phyloP scores from a whole-genome alignment of 2,113 vertebrate genomes.

The Pampusana beccarii region DNA sequence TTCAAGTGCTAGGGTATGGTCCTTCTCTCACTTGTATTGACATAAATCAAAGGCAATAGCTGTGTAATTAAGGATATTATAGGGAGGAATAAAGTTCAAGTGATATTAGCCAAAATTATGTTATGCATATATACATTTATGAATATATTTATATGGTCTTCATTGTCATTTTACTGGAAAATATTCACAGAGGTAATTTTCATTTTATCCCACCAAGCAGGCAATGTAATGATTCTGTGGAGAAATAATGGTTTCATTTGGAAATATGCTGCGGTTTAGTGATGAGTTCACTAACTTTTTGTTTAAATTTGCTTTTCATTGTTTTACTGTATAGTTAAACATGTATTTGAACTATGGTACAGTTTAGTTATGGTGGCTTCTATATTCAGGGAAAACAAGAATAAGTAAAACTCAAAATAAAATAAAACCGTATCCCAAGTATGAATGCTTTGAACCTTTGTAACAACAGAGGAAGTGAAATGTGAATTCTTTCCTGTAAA shows the following conservation, averaged over 20 bases:
- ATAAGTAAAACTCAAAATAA: slow-evolving; percentile 23
- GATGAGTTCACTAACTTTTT: neutral
- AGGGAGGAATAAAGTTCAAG: neutral
- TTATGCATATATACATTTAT: neutral
- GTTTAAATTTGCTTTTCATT: slow-evolving; percentile 16
- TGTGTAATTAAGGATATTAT: neutral
- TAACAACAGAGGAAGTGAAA: slow-evolving; percentile 38
- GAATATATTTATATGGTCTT: neutral
- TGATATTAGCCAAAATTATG: neutral
- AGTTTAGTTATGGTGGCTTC: neutral
- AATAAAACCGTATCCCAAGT: slow-evolving; percentile 39
- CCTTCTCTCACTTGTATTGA: neutral
- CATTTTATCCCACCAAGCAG: neutral
- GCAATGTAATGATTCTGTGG: neutral
- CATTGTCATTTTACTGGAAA: neutral
- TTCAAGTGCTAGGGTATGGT: neutral
- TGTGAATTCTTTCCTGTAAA: slow-evolving; percentile 35
- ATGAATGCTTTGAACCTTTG: slow-evolving; percentile 26
- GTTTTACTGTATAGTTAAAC: neutral
- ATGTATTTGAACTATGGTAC: neutral
- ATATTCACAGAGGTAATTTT: neutral
- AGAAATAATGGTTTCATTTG: neutral
- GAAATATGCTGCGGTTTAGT: neutral
- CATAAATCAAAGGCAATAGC: neutral
- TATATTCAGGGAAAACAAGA: slow-evolving; percentile 14